phyloP scores from a whole-genome alignment of 2,113 vertebrate species.

The Callipepla squamata region DNA sequence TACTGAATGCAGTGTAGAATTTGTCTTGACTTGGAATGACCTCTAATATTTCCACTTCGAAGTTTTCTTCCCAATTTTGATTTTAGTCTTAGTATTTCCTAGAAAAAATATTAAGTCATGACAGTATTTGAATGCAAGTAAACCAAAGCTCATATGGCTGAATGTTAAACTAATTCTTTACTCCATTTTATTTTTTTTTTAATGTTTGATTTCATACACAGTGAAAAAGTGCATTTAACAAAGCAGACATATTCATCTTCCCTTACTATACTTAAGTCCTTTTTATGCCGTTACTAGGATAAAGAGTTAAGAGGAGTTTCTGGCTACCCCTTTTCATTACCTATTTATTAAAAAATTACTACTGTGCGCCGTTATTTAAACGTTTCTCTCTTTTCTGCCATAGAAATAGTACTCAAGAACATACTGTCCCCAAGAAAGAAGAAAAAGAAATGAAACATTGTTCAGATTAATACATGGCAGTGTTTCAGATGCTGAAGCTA shows the following conservation, averaged over 20 bases:
- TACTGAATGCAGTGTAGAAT: background rate
- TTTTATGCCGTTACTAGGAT: background rate
- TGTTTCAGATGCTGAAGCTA: conserved; percentile 7
- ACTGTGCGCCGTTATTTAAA: background rate
- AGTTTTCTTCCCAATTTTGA: background rate
- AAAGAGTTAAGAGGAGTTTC: background rate
- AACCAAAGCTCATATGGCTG: background rate
- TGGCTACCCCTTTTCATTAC: background rate
- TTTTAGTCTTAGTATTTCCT: conserved; percentile 23
- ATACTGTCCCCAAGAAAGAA: background rate
- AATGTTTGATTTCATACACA: background rate
- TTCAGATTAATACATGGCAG: background rate
- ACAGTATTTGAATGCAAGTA: background rate
- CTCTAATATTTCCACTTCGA: background rate
- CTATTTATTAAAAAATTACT: background rate
- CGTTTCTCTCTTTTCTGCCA: background rate
- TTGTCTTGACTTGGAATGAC: background rate
- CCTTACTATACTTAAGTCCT: background rate
- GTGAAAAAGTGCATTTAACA: background rate
- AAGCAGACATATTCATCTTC: background rate
- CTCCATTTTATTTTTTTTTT: background rate
- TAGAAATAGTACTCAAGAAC: background rate
- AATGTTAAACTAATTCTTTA: background rate
- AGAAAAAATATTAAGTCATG: background rate
- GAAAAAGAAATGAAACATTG: background rate